Conservation (phyloP, 1,140 invertebrate species). For the Chionoecetes opilio region DNA sequence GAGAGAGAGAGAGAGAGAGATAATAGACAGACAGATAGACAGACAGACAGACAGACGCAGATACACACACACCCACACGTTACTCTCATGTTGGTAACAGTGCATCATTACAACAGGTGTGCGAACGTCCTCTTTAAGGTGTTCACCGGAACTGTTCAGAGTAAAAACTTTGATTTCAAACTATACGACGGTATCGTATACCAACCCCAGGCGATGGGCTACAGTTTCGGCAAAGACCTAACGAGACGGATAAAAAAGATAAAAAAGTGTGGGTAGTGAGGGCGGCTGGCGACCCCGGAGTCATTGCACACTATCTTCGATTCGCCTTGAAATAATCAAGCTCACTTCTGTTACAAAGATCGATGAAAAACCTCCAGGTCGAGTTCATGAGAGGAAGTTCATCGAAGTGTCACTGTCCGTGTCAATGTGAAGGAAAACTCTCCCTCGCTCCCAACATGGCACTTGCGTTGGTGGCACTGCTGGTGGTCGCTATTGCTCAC, state of each 20-base stretch:
- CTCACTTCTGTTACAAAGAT: neutral
- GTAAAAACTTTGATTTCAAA: slow-evolving; percentile 49
- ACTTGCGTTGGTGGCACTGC: slow-evolving; percentile 31
- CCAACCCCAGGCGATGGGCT: neutral
- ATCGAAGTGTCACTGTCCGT: slow-evolving; percentile 30
- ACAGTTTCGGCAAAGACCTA: neutral
- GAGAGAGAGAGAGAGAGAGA: slow-evolving; percentile 22
- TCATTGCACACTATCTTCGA: neutral
- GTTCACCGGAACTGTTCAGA: slow-evolving; percentile 39
- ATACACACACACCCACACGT: neutral
- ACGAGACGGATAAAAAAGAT: neutral
- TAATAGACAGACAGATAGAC: neutral
- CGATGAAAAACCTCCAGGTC: neutral
- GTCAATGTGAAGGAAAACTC: neutral
- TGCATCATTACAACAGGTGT: slow-evolving; percentile 52
- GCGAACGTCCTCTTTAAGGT: slow-evolving; percentile 52
- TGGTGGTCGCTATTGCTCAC: neutral
- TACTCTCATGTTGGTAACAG: neutral
- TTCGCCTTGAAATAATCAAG: neutral
- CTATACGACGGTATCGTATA: neutral
- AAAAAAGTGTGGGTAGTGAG: neutral
- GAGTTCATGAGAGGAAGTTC: slow-evolving; percentile 8
- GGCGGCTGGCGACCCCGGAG: neutral
- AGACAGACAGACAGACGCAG: neutral
- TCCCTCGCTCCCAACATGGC: neutral